Conservation (phyloP, 1,140 invertebrate species). For the Leguminivora glycinivorella region DNA sequence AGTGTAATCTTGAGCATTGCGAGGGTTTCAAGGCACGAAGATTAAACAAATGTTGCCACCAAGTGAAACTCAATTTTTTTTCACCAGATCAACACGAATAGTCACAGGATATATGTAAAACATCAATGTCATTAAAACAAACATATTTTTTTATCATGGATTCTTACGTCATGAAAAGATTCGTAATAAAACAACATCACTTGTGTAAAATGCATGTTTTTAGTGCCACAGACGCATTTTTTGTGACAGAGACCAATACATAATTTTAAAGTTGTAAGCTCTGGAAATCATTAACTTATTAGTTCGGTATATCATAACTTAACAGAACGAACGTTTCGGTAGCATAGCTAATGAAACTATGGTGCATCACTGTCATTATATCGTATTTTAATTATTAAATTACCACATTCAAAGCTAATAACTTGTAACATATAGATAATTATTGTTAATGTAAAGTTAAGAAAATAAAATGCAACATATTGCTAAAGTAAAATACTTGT, state of each 20-base stretch:
- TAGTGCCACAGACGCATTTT: constrained; percentile 2
- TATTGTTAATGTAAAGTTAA: constrained; percentile 7
- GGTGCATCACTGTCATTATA: neutral
- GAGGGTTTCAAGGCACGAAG: too few relatives aligned
- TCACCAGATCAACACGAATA: too few relatives aligned
- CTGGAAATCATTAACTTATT: neutral
- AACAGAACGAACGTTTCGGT: neutral
- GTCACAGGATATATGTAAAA: too few relatives aligned
- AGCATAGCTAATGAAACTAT: neutral
- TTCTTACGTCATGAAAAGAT: too few relatives aligned
- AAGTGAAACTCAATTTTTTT: too few relatives aligned
- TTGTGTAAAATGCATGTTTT: constrained; percentile 10
- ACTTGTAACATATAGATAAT: neutral
- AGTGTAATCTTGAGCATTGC: too few relatives aligned
- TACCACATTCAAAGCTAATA: constrained; percentile 6
- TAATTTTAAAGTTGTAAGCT: constrained; percentile 4
- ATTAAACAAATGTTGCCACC: too few relatives aligned
- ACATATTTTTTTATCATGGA: too few relatives aligned
- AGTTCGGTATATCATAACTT: constrained; percentile 21
- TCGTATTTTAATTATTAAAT: constrained; percentile 11
- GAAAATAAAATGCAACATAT: constrained; percentile 14
- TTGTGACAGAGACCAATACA: constrained; percentile 21
- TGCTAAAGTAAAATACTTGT: constrained; percentile 21
- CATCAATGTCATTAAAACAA: too few relatives aligned
- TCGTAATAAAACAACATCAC: neutral